Base-by-base conservation (phyloP, 2,797 vertebrate genomes). In the Tolypeutes matacus region DNA sequence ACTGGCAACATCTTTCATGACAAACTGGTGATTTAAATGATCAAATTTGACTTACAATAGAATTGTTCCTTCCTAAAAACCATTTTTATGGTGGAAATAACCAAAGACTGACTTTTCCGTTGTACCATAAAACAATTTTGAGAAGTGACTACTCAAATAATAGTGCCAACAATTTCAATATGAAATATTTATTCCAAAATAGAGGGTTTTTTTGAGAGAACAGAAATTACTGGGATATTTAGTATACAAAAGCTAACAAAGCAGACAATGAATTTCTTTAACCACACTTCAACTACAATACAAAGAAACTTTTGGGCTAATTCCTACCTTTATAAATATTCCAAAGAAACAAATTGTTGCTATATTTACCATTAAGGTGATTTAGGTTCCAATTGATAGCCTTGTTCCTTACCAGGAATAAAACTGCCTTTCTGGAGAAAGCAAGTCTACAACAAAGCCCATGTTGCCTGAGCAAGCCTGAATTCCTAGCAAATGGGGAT, bases 401-500 rank as follows among this genome's bases (percentile, higher is more conserved):
- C 96, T 98, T 97, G 92, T 95, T 97, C 97, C 97, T 97, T 96
- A 97, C 91, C 96, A 97, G 80, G 76, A 98, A 96, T 94, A 97
- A 98, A 98, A 97, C 92, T 20, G 92, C 62, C 95, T 96, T 97
- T 97, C 98, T 97, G 86, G 85, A 97, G 92, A 86, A 98, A 96
- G 93, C 89, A 83, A 97, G 89, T 96, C 97, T 98, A 98, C 97
- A 98, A 98, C 98, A 98, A 99, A 99, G 98, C 97, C 97, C 97
- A 98, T 34, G 95, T 96, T 98, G 98, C 97, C 93, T 11, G 78
- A 93, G 97, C 97, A 96, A 98, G 98, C 97, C 60, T 8, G 96
- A 98, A 97, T 97, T 81, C 97, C 97, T 96, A 98, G 98, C 98
- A 98, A 99, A 98, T 98, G 97, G 97, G 98, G 97, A 99, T 98